Base-by-base conservation (phyloP, 2,888 invertebrate species). In the Luffia ferchaultella region DNA sequence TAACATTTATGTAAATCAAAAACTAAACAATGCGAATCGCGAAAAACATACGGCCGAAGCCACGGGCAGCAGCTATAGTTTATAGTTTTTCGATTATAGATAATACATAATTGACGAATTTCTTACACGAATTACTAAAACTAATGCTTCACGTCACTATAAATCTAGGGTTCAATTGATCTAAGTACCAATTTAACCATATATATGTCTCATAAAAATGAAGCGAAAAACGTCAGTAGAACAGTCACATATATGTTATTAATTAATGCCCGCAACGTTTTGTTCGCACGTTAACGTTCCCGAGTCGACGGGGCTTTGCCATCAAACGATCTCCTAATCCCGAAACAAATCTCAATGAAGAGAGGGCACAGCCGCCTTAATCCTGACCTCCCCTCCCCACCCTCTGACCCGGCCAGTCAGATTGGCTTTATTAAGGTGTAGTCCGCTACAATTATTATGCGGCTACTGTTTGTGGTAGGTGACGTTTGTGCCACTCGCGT, bases 371-470 rank as follows among this genome's bases (percentile, higher is more conserved):
- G 73, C 71, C 70, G 65, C 68, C 64, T 62, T 76, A 79, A 79
- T 77, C 79, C 77, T 62, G 58, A 64, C 66, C 68, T 62, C 57
- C 61, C 62, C 61, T 62, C 48, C 61, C 62, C 61, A 62, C 68
- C 61, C 63, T 57, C 20, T 16, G 41, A 1, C 50, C 41, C 18
- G 62, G 64, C 66, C 62, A 59, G 64, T 72, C 71, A 76, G 73
- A 80, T 83, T 82, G 82, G 76, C 82, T 80, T 82, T 83, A 83
- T 83, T 83, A 83, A 82, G 82, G 82, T 80, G 78, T 78, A 80
- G 74, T 77, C 82, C 82, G 80, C 80, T 77, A 80, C 79, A 76
- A 82, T 82, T 83, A 83, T 82, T 82, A 83, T 82, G 80, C 80
- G 78, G 76, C 76, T 80, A 77, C 76, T 78, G 82, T 82, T 82